Conservation (phyloP, 1,140 invertebrate genomes). For the Anadara kagoshimensis region DNA sequence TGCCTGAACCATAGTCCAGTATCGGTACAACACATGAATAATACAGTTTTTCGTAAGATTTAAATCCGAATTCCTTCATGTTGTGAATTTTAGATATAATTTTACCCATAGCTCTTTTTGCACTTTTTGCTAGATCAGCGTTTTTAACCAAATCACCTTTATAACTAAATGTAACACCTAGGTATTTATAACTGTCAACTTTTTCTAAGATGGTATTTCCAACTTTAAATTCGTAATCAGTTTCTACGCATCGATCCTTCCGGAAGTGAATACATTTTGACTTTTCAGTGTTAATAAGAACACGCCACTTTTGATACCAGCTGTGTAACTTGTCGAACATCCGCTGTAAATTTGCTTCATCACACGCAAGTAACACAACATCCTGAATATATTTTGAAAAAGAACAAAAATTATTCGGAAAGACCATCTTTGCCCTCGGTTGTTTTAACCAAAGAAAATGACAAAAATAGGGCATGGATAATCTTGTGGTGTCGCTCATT, state of each 20-base stretch:
- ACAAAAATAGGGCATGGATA: no score
- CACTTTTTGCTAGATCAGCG: constrained; percentile 19
- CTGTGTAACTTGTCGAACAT: constrained; percentile 27
- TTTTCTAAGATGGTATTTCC: constrained; percentile 3
- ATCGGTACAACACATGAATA: constrained; percentile 27
- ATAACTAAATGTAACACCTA: constrained; percentile 6
- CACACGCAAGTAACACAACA: constrained; percentile 26
- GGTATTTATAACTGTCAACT: constrained; percentile 26
- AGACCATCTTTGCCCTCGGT: no score
- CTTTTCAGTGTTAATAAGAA: constrained; percentile 15
- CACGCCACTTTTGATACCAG: constrained; percentile 6
- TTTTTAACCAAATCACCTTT: background rate
- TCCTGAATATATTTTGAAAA: constrained; percentile 44
- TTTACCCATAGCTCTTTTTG: constrained; percentile 27
- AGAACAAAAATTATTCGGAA: no score
- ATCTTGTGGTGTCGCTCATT: no score
- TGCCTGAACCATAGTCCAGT: constrained; percentile 27
- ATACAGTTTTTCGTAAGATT: constrained; percentile 33
- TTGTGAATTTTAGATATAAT: constrained; percentile 33
- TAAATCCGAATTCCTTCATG: constrained; percentile 34
- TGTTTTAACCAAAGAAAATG: no score
- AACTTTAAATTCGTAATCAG: constrained; percentile 1
- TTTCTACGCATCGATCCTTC: no score
- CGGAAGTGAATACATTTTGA: constrained; percentile 6
- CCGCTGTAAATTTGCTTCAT: constrained; percentile 16